Conservation (phyloP, 2,113 vertebrate species). For the Empidonax alnorum region DNA sequence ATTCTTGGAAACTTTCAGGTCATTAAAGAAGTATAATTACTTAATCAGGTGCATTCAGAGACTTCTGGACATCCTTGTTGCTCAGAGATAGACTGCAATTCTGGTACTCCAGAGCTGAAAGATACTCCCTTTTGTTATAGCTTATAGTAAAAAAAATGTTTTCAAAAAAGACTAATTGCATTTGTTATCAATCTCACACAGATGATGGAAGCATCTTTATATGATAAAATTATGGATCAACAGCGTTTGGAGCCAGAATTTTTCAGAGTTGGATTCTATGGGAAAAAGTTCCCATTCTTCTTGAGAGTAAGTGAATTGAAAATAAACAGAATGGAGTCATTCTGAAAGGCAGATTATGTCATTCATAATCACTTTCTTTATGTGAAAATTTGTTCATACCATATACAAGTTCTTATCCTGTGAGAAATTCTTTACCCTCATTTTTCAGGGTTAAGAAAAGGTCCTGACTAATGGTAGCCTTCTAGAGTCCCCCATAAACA, state of each 20-base stretch:
- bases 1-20: background rate
- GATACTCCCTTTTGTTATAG: background rate
- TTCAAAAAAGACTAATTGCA: background rate
- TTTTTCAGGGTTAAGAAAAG: background rate
- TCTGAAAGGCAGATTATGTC: background rate
- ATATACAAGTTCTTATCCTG: background rate
- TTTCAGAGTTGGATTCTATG: slow-evolving; percentile 98
- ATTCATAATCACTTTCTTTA: background rate
- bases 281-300: slow-evolving; percentile 98
- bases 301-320: slow-evolving; percentile 85
- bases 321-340: background rate
- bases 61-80: background rate
- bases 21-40: background rate
- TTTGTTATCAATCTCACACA: slow-evolving; percentile 30
- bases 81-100: background rate
- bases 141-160: background rate
- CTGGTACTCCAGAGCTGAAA: background rate
- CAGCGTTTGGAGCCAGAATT: slow-evolving; percentile 97
- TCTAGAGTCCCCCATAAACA: background rate
- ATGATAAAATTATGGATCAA: slow-evolving; percentile 99
- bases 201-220: slow-evolving; percentile 98
- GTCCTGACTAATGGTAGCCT: background rate
- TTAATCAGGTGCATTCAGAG: background rate
- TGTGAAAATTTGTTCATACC: background rate
- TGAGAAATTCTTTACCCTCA: background rate